Base-by-base conservation (phyloP, 2,888 invertebrate species). In the Chaitophorus viminalis region DNA sequence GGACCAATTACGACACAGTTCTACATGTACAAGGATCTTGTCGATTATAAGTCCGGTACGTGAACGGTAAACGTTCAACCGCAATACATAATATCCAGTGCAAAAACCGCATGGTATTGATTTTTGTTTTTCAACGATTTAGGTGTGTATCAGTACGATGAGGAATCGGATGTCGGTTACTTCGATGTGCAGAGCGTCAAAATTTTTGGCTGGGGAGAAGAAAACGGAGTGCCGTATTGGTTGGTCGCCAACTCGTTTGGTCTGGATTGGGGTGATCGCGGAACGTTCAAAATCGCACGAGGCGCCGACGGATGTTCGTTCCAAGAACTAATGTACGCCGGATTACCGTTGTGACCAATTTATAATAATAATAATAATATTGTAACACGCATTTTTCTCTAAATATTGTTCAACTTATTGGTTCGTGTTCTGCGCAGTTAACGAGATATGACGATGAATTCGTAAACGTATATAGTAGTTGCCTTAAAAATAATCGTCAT, bases 241-340 rank as follows among this genome's bases (percentile, higher is more conserved):
- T 31, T 70, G n/a, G 70, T 9, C 14, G 70, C 70, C 1, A 70
- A 98, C 92, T 97, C 96, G 0, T 98, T 97, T 97, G 97, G 97
- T 92, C 93, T 93, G 0, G 97, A 97, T 91, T 98, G 98, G 97
- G 97, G 98, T 89, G 95, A 96, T 91, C 93, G 94, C 91, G 96
- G 97, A 8, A 70, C 70, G 17, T 70, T 70, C 29, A 97, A 96
- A 92, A 97, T 98, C 89, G 92, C 95, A 33, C 93, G 97, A 88
- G 98, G 97, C 1, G 91, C 92, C 89, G 94, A 96, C 91, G 95
- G 95, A 90, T 95, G 95, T 90, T 95, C 95, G 25, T 95, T 96
- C 90, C 96, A 96, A 91, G 70, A 70, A 29, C 11, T 5, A n/a
- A 70, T 70, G 70, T 29, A 70, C 31, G 70, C 70, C 14, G 70